phyloP scores from a whole-genome alignment of 1,140 invertebrate genomes.

The Cotesia glomerata region DNA sequence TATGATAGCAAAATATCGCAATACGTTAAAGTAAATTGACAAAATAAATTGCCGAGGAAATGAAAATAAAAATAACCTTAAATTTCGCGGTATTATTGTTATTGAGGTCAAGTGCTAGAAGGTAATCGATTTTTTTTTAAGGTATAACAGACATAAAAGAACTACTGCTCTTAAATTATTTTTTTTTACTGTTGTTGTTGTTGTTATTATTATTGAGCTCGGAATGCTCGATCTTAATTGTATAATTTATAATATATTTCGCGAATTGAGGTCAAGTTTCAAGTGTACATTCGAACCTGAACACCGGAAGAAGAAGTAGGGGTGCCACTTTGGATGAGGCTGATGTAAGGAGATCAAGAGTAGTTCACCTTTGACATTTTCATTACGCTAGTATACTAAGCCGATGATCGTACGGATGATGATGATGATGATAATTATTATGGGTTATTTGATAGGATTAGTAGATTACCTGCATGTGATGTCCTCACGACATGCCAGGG shows the following conservation, averaged over 20 bases:
- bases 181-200: not conserved
- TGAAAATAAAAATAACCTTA: not conserved
- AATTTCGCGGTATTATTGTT: not conserved
- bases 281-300: not conserved
- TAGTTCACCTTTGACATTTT: not conserved
- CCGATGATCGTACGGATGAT: not conserved
- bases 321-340: no score
- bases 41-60: not conserved
- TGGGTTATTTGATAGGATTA: not conserved
- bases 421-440: not conserved
- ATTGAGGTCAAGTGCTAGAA: not conserved
- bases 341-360: not conserved
- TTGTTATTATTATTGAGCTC: not conserved
- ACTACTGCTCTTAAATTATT: not conserved
- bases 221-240: constrained; percentile 29
- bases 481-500: constrained; percentile 78
- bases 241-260: constrained; percentile 40
- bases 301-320: no score
- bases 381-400: no score
- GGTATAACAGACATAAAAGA: not conserved
- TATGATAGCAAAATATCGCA: no score
- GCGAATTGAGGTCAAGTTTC: constrained; percentile 18
- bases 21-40: no score
- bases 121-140: not conserved
- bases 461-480: constrained; percentile 71